Conservation (phyloP, 2,888 invertebrate species). For the Drosophila anomelani region DNA sequence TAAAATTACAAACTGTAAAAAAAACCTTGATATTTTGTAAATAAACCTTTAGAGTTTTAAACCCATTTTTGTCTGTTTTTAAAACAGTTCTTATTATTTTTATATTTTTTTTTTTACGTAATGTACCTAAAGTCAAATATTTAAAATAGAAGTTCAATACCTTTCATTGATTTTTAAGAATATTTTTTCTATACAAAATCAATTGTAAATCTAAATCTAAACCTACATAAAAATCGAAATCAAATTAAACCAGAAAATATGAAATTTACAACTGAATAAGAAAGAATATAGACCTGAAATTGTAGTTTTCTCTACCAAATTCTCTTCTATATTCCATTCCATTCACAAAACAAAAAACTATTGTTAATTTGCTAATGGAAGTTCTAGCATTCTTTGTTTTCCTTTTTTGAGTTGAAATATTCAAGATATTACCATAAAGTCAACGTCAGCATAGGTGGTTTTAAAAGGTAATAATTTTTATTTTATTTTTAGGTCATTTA, state of each 20-base stretch:
- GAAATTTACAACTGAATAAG: neutral
- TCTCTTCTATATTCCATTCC: neutral
- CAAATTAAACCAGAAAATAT: neutral
- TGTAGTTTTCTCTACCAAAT: neutral
- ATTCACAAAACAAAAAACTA: neutral
- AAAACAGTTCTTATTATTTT: too few relatives aligned
- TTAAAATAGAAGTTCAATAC: too few relatives aligned
- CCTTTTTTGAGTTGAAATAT: neutral
- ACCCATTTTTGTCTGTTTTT: too few relatives aligned
- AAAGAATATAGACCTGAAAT: neutral
- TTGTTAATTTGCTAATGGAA: neutral
- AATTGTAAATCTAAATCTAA: neutral
- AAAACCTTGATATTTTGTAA: too few relatives aligned
- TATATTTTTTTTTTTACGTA: too few relatives aligned
- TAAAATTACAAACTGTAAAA: too few relatives aligned
- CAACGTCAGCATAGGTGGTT: neutral
- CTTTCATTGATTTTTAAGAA: too few relatives aligned
- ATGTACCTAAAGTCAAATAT: too few relatives aligned
- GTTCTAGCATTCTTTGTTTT: neutral
- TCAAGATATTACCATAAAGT: conserved; percentile 3
- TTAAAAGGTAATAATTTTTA: too few relatives aligned
- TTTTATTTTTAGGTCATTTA: neutral
- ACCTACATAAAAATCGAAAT: neutral
- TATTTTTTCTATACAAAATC: too few relatives aligned
- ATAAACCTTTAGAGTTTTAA: too few relatives aligned